Base-by-base conservation (phyloP, 2,888 invertebrate species). In the Arenicola marina region DNA sequence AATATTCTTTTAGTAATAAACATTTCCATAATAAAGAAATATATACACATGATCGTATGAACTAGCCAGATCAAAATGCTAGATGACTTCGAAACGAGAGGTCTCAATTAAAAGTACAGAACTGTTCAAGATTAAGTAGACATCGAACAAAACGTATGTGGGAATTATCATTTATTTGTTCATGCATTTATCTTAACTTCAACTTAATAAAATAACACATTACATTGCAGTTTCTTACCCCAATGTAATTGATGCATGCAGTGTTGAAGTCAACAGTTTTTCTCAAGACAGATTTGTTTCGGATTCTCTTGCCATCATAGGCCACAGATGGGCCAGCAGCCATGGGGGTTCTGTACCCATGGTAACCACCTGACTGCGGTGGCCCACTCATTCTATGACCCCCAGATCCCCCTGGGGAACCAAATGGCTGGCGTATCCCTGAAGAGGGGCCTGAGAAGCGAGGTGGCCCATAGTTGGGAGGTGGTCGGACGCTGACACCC, bases 231-330 rank as follows among this genome's bases (percentile, higher is more conserved):
- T 44, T 26, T 78, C 80, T 84, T 84, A 92, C 92, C 88, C 97
- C 93, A 76, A 98, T 84, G 76, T 92, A 92, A 83, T 92, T 92
- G 66, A 96, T 92, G 77, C 97, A 91, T 43, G 97, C 90, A 26
- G 95, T 91, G 87, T 97, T 97, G 84, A 97, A 97, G 86, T 98
- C 98, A 59, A 98, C 95, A 34, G 97, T 98, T 86, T 96, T 96
- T 74, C 97, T 88, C 90, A 96, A 95, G 69, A 96, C 93, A 73
- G 95, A 94, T 86, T 68, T 69, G 33, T 97, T 97, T 77, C 97
- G 87, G 76, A 96, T 87, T 70, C 95, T 89, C 86, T 97, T 95
- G 64, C 96, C 97, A 87, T 97, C 96, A 82, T 65, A 72, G 11
- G 48, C 15, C 7, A 48, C 18, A 18, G 11, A 15, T 38, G 38